Base-by-base conservation (phyloP, 1,140 invertebrate genomes). In the Saccostrea glomerata region DNA sequence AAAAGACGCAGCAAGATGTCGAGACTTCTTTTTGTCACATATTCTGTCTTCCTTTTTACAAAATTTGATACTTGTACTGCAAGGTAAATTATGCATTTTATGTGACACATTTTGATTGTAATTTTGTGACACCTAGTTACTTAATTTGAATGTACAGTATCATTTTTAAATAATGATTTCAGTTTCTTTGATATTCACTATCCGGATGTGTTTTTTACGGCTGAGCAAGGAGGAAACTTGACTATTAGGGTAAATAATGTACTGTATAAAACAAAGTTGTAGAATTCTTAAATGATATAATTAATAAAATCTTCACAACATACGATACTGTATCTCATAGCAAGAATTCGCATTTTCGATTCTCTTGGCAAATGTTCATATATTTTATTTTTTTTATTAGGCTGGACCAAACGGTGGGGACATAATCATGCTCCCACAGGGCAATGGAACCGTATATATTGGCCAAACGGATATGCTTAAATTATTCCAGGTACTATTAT, bases 121-220 rank as follows among this genome's bases (percentile, higher is more conserved):
- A 36, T 36, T 36, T 36, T 36, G 1, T 36, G 30, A 36, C 30
- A 36, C 30, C 30, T 36, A 36, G 30, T 0, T 36, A 1, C 30
- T 0, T 36, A 36, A 36, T 36, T 36, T 36, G 2, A 36, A 36
- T 36, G 30, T 36, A 36, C 2, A 36, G 0, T 36, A n/a, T n/a
- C n/a, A n/a, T 36, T 36, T 36, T 36, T 1, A 36, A 36, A 36
- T 36, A 36, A 36, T 55, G 84, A 73, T 90, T 88, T 55, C 60
- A 91, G 91, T 70, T 91, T 91, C 86, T 91, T 91, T 70, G 91
- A 91, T 47, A 90, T 91, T 56, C 91, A 90, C 25, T 91, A 91
- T 54, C 91, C 89, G 7, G 90, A 89, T 88, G 89, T 91, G 7
- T 85, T 86, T 15, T 85, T 91, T 3, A 84, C 88, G 9, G 89